Base-by-base conservation (phyloP, 2,888 invertebrate genomes). In the Eupithecia insigniata region DNA sequence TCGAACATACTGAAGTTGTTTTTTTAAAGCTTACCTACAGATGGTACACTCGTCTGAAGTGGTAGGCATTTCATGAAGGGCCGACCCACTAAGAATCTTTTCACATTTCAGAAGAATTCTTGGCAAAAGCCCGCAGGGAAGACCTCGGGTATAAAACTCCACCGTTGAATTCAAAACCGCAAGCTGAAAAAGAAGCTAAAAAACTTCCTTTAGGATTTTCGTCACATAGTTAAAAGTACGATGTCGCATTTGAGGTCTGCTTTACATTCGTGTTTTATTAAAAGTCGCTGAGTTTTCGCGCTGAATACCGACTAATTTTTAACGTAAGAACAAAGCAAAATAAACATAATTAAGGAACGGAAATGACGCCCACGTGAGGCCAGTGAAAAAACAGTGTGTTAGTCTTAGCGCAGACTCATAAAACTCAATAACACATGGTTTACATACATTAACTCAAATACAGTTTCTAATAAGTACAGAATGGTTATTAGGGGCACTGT, bases 51-150 rank as follows among this genome's bases (percentile, higher is more conserved):
- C 67, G 32, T 67, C 28, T 69, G n/a, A 69, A 69, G 67, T 67
- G 28, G 64, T 67, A 65, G 28, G 55, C 58, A 61, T 61, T 51
- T 65, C 60, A 65, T 70, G 64, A 66, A 72, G 66, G 60, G 72
- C 34, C 70, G 74, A 68, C 76, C 70, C 70, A 72, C 72, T 74
- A 72, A 78, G 65, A 70, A 39, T 73, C 66, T 72, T 76, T 77
- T 74, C 70, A 70, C 55, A 67, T 74, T 74, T 69, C 66, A 70
- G 67, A 67, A 74, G 46, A 71, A 61, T 72, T 71, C 66, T 74
- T 67, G 43, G 61, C 70, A 30, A 69, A 72, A 71, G 69, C 74
- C 75, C 72, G 66, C 62, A 58, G 77, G 74, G 74, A 77, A 69
- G 69, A 66, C 71, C 65, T 66, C 70, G 72, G 74, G 70, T 36